Evolutionary conservation across 2,888 invertebrate genomes (phyloP).

Genomic region (Myopa tessellatipennis): DNA sequence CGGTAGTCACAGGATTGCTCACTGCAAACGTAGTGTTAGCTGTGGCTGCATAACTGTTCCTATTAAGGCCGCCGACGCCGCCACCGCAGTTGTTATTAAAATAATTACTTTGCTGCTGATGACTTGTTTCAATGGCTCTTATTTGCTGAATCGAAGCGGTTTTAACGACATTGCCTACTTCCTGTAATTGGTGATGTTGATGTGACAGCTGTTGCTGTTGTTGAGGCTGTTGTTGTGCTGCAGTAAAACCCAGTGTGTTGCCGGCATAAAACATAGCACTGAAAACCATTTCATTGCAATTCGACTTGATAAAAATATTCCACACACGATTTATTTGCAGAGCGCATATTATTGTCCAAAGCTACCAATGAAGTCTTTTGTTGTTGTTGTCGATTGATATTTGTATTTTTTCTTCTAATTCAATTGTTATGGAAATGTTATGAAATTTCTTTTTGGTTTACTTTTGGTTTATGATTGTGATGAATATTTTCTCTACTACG

Average conservation of each 20-base stretch:
- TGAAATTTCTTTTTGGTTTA: background rate
- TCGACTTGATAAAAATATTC: background rate
- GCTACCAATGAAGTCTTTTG: background rate
- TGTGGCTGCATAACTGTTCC: conserved; percentile 23
- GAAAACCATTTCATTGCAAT: conserved; percentile 66
- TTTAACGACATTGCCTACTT: background rate
- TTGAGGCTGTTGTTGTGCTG: conserved; percentile 48
- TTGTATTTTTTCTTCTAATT: background rate
- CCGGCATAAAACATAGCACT: conserved; percentile 69
- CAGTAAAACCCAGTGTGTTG: conserved; percentile 61
- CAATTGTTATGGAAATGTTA: background rate
- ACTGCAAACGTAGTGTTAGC: conserved; percentile 39
- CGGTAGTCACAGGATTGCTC: conserved; percentile 43
- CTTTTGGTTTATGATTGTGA: background rate
- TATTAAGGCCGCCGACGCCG: background rate
- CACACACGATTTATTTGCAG: background rate
- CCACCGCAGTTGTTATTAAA: conserved; percentile 34
- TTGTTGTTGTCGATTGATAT: background rate
- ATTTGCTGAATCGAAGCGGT: conserved; percentile 7
- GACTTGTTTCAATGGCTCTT: conserved; percentile 13
- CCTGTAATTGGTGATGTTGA: conserved; percentile 33
- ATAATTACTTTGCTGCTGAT: conserved; percentile 39
- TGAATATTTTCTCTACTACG: too few species aligned
- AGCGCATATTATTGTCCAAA: background rate
- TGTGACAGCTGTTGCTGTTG: conserved; percentile 51